Percentiles rank a stretch among this genome's conserved stretches.
These are phyloP conservation scores for Spilarctia lutea DNA, from an alignment of 2,888 invertebrate species.

Conservation along the genomic window DNA sequence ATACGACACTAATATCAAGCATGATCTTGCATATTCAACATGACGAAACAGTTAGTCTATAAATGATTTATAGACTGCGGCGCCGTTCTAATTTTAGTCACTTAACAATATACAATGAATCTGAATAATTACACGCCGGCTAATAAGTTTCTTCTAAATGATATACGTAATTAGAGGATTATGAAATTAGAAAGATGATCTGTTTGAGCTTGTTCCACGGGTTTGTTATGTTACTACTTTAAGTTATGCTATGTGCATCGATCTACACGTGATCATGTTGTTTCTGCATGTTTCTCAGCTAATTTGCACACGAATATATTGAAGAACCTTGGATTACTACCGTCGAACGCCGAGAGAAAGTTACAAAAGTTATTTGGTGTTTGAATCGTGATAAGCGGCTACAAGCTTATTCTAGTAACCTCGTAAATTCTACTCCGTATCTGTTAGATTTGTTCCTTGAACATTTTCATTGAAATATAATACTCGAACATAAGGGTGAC, in stretches of 20 bases:
- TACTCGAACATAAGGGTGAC: conserved; percentile 72
- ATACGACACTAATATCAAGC: conserved; percentile 43
- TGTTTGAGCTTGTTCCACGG: conserved; percentile 39
- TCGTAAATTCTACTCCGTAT: conserved; percentile 74
- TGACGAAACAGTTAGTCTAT: conserved; percentile 77
- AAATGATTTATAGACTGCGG: conserved; percentile 79
- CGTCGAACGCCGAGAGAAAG: conserved; percentile 66
- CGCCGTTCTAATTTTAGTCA: conserved; percentile 75
- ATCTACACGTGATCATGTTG: conserved; percentile 43
- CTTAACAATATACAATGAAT: conserved; percentile 74
- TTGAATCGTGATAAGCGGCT: conserved; percentile 65
- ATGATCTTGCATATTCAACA: conserved; percentile 75
- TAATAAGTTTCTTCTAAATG: conserved; percentile 50
- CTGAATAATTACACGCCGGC: conserved; percentile 65
- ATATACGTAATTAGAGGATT: conserved; percentile 40
- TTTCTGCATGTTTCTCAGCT: conserved; percentile 32
- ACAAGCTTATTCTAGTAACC: conserved; percentile 72
- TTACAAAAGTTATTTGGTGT: conserved; percentile 63
- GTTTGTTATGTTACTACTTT: conserved; percentile 37
- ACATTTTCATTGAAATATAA: conserved; percentile 76
- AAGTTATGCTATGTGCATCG: conserved; percentile 39
- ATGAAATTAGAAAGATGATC: conserved; percentile 52
- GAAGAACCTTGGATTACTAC: conserved; percentile 43
- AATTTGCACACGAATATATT: conserved; percentile 38
- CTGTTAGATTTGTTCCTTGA: conserved; percentile 69